These are phyloP conservation scores for Cydia strobilella DNA, from an alignment of 1,140 invertebrate species.

Conservation along the genomic window DNA sequence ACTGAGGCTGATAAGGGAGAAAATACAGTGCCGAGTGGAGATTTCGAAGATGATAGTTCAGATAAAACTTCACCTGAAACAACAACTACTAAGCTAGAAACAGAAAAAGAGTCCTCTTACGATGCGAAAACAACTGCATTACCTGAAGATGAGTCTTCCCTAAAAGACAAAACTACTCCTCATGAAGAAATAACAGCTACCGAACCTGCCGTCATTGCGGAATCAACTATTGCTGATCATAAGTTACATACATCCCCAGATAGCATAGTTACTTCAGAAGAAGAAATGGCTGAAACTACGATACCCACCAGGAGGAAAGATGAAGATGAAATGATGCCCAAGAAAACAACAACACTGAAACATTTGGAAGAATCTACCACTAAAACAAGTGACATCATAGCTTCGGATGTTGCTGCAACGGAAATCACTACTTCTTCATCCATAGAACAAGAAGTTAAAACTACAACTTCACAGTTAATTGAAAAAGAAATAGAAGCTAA, in stretches of 20 bases:
- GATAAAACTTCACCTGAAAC: constrained; percentile 41
- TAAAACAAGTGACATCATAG: constrained; percentile 20
- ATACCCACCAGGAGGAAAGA: constrained; percentile 3
- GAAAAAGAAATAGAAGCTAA: constrained; percentile 35
- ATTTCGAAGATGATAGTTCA: constrained; percentile 41
- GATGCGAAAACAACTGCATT: not conserved
- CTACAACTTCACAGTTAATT: not conserved
- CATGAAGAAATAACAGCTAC: constrained; percentile 23
- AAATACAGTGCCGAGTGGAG: constrained; percentile 47
- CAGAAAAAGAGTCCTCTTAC: not conserved
- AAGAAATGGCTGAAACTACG: not conserved
- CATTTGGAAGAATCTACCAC: constrained; percentile 36
- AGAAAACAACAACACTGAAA: constrained; percentile 14
- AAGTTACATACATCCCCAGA: not conserved
- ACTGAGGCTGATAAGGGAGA: constrained; percentile 48
- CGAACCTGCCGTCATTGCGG: not conserved
- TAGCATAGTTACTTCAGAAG: constrained; percentile 2
- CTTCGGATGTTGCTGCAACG: not conserved
- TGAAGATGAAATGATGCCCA: not conserved
- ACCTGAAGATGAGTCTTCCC: constrained; percentile 13
- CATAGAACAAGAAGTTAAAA: constrained; percentile 15
- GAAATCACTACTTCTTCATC: not conserved
- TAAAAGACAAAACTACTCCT: not conserved
- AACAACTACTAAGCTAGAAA: constrained; percentile 26
- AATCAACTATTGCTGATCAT: constrained; percentile 20